Percentiles rank a stretch among this genome's conserved stretches.
phyloP scores from a whole-genome alignment of 2,113 vertebrate species.

The Neolamprologus kungweensis region DNA sequence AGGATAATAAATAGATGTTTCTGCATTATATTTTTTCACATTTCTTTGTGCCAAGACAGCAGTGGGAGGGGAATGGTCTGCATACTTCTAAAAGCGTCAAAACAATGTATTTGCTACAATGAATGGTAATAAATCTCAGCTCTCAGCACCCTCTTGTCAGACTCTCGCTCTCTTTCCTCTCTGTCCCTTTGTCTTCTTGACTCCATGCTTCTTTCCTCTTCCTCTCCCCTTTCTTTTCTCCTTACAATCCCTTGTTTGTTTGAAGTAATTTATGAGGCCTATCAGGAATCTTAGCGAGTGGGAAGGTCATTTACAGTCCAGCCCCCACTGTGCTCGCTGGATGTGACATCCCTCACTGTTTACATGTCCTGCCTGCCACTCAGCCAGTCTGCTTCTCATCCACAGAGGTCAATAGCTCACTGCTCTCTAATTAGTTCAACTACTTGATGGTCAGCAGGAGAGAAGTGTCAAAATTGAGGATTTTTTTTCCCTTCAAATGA shows the following conservation, averaged over 20 bases:
- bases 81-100: conserved; percentile 16
- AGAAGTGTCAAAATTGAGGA: neutral
- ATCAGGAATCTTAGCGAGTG: conserved; percentile 29
- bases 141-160: neutral
- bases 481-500: neutral
- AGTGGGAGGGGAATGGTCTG: neutral
- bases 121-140: neutral
- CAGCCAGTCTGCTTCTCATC: neutral
- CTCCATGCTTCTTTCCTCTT: neutral
- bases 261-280: conserved; percentile 27
- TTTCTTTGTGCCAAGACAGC: neutral
- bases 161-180: neutral
- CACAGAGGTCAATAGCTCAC: conserved; percentile 3
- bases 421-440: conserved; percentile 18
- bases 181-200: neutral
- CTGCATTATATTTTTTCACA: conserved; percentile 3
- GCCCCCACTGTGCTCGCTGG: neutral
- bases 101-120: conserved; percentile 29
- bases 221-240: neutral
- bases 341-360: conserved; percentile 15
- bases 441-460: neutral
- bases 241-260: conserved; percentile 31
- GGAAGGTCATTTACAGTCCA: conserved; percentile 33
- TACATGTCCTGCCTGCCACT: conserved; percentile 6
- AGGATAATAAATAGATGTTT: conserved; percentile 8